Evolutionary conservation across 2,888 invertebrate genomes (phyloP).

Genomic region (Congeria kusceri): DNA sequence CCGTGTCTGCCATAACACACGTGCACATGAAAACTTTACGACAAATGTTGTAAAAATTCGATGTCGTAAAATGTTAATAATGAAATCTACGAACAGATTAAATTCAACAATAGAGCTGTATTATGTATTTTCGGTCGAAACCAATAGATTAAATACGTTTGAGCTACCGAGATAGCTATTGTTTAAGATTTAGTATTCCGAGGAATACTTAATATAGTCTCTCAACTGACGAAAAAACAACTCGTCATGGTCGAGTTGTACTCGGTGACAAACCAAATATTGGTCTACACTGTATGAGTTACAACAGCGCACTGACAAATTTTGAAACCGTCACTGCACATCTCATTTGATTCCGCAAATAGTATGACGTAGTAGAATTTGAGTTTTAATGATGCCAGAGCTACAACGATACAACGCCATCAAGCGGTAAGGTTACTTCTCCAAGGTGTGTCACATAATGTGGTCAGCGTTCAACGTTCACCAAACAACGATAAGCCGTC

Average conservation of each 20-base stretch:
- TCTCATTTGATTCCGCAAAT: constrained; percentile 32
- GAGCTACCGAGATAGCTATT: constrained; percentile 14
- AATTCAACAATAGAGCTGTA: no score
- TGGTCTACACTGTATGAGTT: constrained; percentile 12
- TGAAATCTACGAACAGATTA: no score
- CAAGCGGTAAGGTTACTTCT: no score
- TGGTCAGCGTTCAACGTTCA: no score
- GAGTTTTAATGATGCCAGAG: no score
- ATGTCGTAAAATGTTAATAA: no score
- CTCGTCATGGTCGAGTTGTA: constrained; percentile 13
- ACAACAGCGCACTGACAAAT: constrained; percentile 26
- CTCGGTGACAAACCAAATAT: background rate
- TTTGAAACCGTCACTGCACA: constrained; percentile 24
- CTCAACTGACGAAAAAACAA: constrained; percentile 1
- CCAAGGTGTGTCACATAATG: no score
- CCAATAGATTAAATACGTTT: background rate
- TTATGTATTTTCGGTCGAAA: background rate
- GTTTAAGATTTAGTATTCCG: constrained; percentile 9
- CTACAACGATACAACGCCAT: no score
- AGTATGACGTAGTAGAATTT: constrained; percentile 5
- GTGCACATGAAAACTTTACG: no score
- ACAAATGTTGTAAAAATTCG: no score
- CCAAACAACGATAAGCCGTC: no score
- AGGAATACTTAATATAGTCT: constrained; percentile 10
- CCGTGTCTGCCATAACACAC: no score